Evolutionary conservation across 92 coral and sea anemone genomes (phyloP), one percentile per base, ranked within the genome.

Genomic region (Phenganax marumi): DNA sequence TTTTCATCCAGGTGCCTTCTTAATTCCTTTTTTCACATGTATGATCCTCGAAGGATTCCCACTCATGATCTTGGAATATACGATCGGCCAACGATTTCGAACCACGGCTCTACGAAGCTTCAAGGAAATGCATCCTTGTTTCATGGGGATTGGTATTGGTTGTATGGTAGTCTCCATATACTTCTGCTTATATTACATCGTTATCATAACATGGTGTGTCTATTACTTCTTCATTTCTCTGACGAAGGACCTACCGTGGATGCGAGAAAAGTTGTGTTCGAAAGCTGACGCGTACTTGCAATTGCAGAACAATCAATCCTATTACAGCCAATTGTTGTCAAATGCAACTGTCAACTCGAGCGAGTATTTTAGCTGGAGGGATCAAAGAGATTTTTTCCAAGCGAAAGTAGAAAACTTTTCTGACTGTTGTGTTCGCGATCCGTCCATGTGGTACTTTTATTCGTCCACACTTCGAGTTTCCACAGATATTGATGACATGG

Each of bases 391-490:
- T 56, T 73, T 78, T 53, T 7, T 11, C 10, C 26, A 73, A 50
- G 6, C 0, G 1, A 52, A 82, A n/a, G 78, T 70, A 11, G 52
- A 87, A 8, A 87, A 69, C 18, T 95, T 89, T 80, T 86, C 97
- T 2, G 98, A 95, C 84, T 95, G 98, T 77, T 95, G 98, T 76
- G 98, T 95, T 6, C 87, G 97, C 13, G 98, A 95, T 76, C 92
- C 98, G 5, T 93, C 98, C 50, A 93, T 90, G 85, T 95, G 91
- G 79, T 92, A 95, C 81, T 95, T 95, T 81, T 95, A 95, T 73
- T 93, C 93, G 50, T 92, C 90, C 60, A 91, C 98, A 7, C 88
- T 95, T 16, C 93, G 89, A 86, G 91, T 95, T 46, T 92, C 97
- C 22, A 83, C 93, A 1, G 70, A 86, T 57, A 92, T 95, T 64